phyloP scores from a whole-genome alignment of 2,797 vertebrate species.

The Mallotus villosus region DNA sequence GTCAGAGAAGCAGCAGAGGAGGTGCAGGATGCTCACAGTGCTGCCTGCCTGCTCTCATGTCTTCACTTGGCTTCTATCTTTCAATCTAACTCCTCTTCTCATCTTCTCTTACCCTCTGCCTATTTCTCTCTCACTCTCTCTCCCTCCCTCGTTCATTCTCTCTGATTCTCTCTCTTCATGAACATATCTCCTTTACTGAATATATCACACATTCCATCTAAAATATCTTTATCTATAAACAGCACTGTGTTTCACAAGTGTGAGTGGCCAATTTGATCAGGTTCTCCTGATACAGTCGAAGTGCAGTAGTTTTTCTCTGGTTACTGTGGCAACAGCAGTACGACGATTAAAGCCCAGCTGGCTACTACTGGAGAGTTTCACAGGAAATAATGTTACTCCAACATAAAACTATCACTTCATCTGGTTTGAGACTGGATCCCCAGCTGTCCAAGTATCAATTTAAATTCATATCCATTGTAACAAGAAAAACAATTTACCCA shows the following conservation, averaged over 20 bases:
- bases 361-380: slow-evolving; percentile 44
- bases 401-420: slow-evolving; percentile 46
- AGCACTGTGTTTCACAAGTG: neutral
- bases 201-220: neutral
- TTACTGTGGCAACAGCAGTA: slow-evolving; percentile 55
- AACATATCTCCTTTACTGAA: neutral
- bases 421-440: slow-evolving; percentile 23
- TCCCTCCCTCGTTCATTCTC: neutral
- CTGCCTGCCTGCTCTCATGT: slow-evolving; percentile 56
- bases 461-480: neutral
- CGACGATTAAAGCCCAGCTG: slow-evolving; percentile 35
- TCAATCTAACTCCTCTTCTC: slow-evolving; percentile 5
- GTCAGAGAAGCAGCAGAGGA: slow-evolving; percentile 61
- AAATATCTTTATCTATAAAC: neutral
- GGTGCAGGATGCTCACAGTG: slow-evolving; percentile 26
- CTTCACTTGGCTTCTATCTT: neutral
- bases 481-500: slow-evolving; percentile 7
- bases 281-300: slow-evolving; percentile 3
- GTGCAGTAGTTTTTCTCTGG: slow-evolving; percentile 20
- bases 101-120: slow-evolving; percentile 1
- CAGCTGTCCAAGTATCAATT: neutral
- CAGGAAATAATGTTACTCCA: slow-evolving; percentile 35
- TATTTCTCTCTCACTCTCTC: neutral
- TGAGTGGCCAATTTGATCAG: neutral
- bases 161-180: neutral